Percentiles rank a stretch among this genome's conserved stretches.
Conservation (phyloP, 2,113 vertebrate species). For the Takifugu flavidus region DNA sequence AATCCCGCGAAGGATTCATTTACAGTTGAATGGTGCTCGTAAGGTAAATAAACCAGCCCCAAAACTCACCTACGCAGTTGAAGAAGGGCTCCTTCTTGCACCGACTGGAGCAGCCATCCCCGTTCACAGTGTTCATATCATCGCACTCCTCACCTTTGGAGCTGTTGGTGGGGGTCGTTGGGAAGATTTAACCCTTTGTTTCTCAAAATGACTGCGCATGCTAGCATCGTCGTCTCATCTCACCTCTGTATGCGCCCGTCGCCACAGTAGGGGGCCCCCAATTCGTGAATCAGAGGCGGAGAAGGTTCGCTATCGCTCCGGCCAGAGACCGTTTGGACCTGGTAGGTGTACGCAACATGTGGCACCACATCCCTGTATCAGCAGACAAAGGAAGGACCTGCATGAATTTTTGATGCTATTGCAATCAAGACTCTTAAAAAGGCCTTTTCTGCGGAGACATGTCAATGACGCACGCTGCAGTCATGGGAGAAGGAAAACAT, state of each 20-base stretch:
- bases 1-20: no score
- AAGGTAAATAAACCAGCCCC: no score
- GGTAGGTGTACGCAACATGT: constrained; percentile 81
- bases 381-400: constrained; percentile 1
- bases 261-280: constrained; percentile 90
- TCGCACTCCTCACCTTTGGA: constrained; percentile 91
- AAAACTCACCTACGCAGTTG: constrained; percentile 90
- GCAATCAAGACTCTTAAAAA: no score
- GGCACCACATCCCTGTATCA: constrained; percentile 78
- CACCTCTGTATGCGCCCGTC: constrained; percentile 93
- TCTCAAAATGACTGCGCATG: not conserved
- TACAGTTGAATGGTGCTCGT: no score
- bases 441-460: no score
- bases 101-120: constrained; percentile 92
- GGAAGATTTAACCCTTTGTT: constrained; percentile 6
- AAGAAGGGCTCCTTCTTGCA: constrained; percentile 91
- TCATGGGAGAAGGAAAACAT: not conserved
- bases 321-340: constrained; percentile 81
- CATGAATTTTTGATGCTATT: not conserved
- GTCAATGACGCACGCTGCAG: no score
- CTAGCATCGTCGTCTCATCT: not conserved
- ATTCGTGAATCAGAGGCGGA: constrained; percentile 77
- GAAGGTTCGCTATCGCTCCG: constrained; percentile 85
- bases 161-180: constrained; percentile 64
- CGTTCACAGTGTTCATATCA: constrained; percentile 90